Evolutionary conservation across 2,113 vertebrate species (phyloP).

Genomic region (Xenus cinereus): DNA sequence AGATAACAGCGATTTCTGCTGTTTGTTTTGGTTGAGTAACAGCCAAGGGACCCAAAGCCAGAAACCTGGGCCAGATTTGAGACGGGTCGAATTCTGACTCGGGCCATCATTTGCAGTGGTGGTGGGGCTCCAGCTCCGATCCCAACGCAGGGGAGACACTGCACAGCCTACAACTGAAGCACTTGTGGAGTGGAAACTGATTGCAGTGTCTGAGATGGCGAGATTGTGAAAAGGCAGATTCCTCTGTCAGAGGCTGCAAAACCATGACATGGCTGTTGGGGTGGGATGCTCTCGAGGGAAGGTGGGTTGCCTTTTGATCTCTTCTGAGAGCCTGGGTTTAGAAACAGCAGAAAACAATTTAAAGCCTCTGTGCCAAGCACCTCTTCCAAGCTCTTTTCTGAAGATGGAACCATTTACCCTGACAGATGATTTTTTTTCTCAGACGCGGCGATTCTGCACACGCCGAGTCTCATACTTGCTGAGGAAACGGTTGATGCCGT

Average conservation of each 20-base stretch:
- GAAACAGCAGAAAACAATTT: background rate
- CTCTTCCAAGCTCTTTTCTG: background rate
- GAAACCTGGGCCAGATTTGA: background rate
- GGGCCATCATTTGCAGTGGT: rapidly evolving
- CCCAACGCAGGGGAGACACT: rapidly evolving
- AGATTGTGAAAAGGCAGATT: background rate
- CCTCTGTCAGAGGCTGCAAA: background rate
- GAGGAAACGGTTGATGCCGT: constrained; percentile 46
- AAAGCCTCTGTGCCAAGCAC: background rate
- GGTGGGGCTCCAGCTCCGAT: background rate
- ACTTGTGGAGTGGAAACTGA: rapidly evolving
- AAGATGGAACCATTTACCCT: constrained; percentile 25
- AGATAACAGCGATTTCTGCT: background rate
- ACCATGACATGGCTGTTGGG: background rate
- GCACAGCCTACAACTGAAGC: rapidly evolving
- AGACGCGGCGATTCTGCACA: background rate
- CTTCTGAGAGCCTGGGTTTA: background rate
- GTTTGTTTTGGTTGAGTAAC: background rate
- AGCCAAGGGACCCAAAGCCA: background rate
- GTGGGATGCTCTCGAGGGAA: background rate
- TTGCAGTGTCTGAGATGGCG: background rate
- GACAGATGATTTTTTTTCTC: background rate
- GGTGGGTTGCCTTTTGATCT: constrained; percentile 5
- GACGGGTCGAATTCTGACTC: rapidly evolving
- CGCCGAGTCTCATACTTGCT: constrained; percentile 6